Conservation (phyloP, 2,888 invertebrate species). For the Drosophila stalkeri region DNA sequence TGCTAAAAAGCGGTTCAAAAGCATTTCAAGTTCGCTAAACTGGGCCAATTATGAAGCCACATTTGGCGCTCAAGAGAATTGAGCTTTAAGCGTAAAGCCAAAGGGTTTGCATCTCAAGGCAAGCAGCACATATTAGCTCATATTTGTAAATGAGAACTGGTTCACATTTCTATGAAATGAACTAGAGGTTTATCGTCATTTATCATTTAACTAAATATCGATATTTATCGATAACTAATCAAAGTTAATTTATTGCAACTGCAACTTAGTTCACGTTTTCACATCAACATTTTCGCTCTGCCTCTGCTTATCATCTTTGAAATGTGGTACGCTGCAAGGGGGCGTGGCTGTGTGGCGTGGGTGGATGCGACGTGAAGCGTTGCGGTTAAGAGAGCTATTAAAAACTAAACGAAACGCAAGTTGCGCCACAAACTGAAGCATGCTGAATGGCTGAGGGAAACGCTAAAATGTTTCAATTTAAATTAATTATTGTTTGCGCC, state of each 20-base stretch:
- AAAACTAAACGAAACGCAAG: conserved; percentile 38
- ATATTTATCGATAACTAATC: neutral
- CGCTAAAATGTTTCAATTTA: conserved; percentile 83
- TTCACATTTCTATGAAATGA: too few species aligned
- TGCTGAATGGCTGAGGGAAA: conserved; percentile 11
- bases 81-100: too few species aligned
- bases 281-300: neutral
- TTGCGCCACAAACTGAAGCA: conserved; percentile 18
- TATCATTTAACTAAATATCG: neutral
- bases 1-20: neutral
- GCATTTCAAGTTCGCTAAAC: neutral
- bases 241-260: neutral
- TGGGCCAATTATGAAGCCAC: too few species aligned
- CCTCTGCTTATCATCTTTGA: conserved; percentile 5
- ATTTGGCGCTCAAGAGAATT: too few species aligned
- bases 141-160: too few species aligned
- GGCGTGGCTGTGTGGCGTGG: conserved; percentile 20
- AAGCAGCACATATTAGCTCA: too few species aligned
- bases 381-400: conserved; percentile 52
- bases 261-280: neutral
- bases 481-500: conserved; percentile 84
- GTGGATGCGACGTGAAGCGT: conserved; percentile 13
- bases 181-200: neutral
- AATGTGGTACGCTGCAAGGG: conserved; percentile 14
- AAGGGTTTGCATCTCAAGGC: too few species aligned